phyloP scores from a whole-genome alignment of 2,113 vertebrate genomes.

The Lophotis ruficrista region DNA sequence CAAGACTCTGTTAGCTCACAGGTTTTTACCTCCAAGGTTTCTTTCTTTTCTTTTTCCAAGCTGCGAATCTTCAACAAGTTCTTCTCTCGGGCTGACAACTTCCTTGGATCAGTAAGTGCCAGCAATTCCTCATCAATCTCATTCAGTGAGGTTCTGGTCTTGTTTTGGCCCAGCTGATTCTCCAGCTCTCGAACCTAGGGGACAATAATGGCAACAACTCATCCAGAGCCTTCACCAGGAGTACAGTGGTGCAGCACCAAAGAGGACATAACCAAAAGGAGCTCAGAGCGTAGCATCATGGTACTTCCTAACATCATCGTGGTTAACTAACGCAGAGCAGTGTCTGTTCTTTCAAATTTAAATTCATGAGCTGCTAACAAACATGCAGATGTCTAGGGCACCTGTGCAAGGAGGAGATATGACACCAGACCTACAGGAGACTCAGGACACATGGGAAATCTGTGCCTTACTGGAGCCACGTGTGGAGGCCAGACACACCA shows the following conservation, averaged over 20 bases:
- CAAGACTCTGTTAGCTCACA: neutral
- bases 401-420: neutral
- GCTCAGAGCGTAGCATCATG: neutral
- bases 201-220: neutral
- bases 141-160: constrained; percentile 47
- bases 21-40: constrained; percentile 81
- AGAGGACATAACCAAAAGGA: neutral
- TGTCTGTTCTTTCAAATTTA: neutral
- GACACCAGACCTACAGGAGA: neutral
- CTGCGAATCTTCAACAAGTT: constrained; percentile 83
- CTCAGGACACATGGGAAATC: neutral
- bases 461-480: neutral
- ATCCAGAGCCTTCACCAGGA: neutral
- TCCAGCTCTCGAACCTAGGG: constrained; percentile 89
- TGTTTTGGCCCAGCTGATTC: constrained; percentile 78
- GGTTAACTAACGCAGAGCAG: neutral
- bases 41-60: constrained; percentile 87
- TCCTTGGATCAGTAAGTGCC: constrained; percentile 57
- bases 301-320: neutral
- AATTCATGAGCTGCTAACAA: neutral
- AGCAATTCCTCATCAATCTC: constrained; percentile 67
- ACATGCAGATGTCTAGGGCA: neutral
- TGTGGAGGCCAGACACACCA: neutral
- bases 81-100: constrained; percentile 77
- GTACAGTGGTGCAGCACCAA: neutral